phyloP scores from a whole-genome alignment of 92 coral and sea anemone species.

The Pocillopora meandrina region DNA sequence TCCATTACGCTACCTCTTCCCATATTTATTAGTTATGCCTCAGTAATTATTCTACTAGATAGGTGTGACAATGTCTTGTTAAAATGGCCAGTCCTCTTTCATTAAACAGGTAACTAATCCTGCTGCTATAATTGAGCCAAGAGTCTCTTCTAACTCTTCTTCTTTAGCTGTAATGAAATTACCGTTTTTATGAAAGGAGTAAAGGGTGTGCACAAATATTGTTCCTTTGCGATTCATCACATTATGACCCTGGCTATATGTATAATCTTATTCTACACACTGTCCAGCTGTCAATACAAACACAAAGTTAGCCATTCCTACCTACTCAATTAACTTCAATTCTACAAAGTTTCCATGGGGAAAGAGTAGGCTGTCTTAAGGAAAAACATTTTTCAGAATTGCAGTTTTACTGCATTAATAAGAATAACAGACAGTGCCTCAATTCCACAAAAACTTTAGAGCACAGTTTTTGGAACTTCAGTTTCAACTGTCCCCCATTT shows the following conservation, averaged over 20 bases:
- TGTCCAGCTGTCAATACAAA: constrained; percentile 31
- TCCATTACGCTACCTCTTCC: too few species aligned
- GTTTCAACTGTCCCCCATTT: too few species aligned
- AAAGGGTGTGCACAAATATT: constrained; percentile 13
- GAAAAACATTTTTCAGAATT: not conserved
- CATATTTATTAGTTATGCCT: not conserved
- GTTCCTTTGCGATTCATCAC: not conserved
- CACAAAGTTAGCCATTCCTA: constrained; percentile 20
- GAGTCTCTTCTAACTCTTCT: not conserved
- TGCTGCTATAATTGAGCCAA: not conserved
- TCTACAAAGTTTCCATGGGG: not conserved
- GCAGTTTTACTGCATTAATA: not conserved
- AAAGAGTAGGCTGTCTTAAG: constrained; percentile 10
- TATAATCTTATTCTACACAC: constrained; percentile 23
- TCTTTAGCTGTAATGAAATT: not conserved
- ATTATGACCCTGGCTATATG: not conserved
- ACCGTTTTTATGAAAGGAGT: not conserved
- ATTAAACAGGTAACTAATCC: too few species aligned
- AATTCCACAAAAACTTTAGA: constrained; percentile 25
- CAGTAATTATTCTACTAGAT: too few species aligned
- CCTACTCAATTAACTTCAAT: constrained; percentile 1
- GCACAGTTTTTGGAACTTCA: too few species aligned
- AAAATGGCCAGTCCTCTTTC: too few species aligned
- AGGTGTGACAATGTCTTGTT: too few species aligned
- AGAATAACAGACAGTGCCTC: not conserved